Percentiles rank a stretch among this genome's conserved stretches.
phyloP scores from a whole-genome alignment of 2,797 vertebrate genomes.

The Hemitrygon akajei region DNA sequence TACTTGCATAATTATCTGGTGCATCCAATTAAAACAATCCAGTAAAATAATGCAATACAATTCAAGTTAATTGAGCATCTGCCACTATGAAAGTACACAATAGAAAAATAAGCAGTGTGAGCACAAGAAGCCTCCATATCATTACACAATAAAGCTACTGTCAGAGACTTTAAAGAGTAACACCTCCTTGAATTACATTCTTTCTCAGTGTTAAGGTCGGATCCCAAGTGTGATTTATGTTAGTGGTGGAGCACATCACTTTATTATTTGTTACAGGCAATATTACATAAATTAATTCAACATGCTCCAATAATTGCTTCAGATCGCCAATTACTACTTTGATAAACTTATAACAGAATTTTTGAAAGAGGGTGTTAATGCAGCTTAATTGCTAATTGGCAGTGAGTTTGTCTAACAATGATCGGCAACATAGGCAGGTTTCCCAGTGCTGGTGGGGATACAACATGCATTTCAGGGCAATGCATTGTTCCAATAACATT shows the following conservation, averaged over 20 bases:
- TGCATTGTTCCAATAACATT: background rate
- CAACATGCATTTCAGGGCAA: background rate
- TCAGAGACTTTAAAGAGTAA: background rate
- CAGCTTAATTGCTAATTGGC: slow-evolving; percentile 10
- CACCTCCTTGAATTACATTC: slow-evolving; percentile 2
- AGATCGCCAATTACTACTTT: background rate
- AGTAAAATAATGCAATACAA: slow-evolving; percentile 17
- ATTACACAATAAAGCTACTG: background rate
- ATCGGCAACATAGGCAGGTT: background rate
- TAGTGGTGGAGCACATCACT: background rate
- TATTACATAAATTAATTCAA: background rate
- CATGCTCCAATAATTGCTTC: slow-evolving; percentile 2
- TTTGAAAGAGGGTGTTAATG: slow-evolving; percentile 4
- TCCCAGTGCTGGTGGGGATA: background rate
- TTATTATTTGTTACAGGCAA: background rate
- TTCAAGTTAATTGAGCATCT: slow-evolving; percentile 1
- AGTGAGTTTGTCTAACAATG: background rate
- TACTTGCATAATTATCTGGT: background rate
- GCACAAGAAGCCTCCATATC: background rate
- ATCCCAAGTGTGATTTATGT: background rate
- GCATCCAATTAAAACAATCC: background rate
- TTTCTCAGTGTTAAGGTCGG: slow-evolving; percentile 9
- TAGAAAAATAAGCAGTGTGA: background rate
- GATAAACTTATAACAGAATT: background rate
- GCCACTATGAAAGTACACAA: background rate